Evolutionary conservation across 2,113 vertebrate species (phyloP), one percentile per base, ranked within the genome.

Genomic region (Prietella phreatophila): DNA sequence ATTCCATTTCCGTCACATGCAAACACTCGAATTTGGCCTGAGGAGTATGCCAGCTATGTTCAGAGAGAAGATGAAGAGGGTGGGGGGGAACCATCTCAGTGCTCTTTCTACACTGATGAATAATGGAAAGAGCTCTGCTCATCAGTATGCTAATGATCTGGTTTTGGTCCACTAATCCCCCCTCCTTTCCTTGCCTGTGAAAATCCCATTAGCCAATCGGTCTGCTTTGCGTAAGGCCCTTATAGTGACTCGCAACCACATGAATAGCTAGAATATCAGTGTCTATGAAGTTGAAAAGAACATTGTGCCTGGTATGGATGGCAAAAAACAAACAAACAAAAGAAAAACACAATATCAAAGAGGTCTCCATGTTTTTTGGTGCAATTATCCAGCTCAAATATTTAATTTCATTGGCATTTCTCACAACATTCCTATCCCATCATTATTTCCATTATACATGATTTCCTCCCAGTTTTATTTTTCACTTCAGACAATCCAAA

Each of bases 151-250:
- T 90, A 90, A 88, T 58, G 89, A 89, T 88, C 60, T 75, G 75
- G 73, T 90, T 81, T 33, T 53, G n/a, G 71, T 42, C 30, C 75
- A 87, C 39, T 63, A 75, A 81, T 11, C 11, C 56, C 30, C 63
- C 55, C 55, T 17, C 88, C 36, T 36, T 79, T 67, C 65, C 65
- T 61, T 78, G 86, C 50, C 78, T 89, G 85, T 87, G 89, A 90
- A 83, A 91, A 90, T 82, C 87, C 60, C 63, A 91, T 90, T 90
- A 89, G 88, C 79, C 83, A 85, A 89, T 91, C 90, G 82, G 76
- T 87, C 79, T 82, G 71, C 79, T 86, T 88, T 78, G 79, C 85
- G 75, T 86, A 60, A 33, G 22, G 71, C 33, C 81, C 19, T 85
- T 39, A 73, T 84, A 30, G 76, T 91, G 89, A 90, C 81, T 89